Base-by-base conservation (phyloP, 2,888 invertebrate species). In the Chrysodeixis includens region DNA sequence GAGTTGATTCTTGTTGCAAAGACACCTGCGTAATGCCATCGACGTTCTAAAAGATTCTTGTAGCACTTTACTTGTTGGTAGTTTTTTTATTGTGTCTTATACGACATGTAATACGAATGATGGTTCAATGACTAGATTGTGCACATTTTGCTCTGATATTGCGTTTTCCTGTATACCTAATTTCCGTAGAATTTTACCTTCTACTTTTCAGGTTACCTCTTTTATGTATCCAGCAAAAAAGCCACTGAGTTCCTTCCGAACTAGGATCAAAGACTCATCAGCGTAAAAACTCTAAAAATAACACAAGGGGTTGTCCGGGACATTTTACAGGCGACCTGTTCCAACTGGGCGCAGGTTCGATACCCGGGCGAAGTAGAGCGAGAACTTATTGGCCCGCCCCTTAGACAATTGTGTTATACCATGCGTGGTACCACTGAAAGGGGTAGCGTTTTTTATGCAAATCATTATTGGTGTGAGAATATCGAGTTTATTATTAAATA, bases 361-460 rank as follows among this genome's bases (percentile, higher is more conserved):
- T 84, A 83, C 79, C 81, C 85, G 83, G 74, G 82, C 80, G 84
- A 90, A 90, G 87, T 89, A 89, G 90, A 88, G 86, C 89, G 86
- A 76, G 74, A 86, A 86, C 84, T 87, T 82, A 78, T 78, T 69
- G 66, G 56, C 66, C 71, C 75, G 60, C 56, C 64, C 78, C 80
- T 79, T 74, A 81, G 78, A 81, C 78, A 64, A 76, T 76, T 80
- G 78, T 69, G 79, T 71, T 71, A 69, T 56, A 10, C 71, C 76
- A 80, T 83, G 83, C 83, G 81, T 83, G 82, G 70, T 66, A 69
- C 66, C 57, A 35, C 64, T 30, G 69, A 68, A 66, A 61, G 70
- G 68, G 63, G 66, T 69, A 69, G 51, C 52, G 26, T 63, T 74
- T 75, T 80, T 81, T 81, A 80, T 78, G 73, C 68, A 76, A 77